phyloP scores from a whole-genome alignment of 1,140 invertebrate species.

The Scaptomyza montana region DNA sequence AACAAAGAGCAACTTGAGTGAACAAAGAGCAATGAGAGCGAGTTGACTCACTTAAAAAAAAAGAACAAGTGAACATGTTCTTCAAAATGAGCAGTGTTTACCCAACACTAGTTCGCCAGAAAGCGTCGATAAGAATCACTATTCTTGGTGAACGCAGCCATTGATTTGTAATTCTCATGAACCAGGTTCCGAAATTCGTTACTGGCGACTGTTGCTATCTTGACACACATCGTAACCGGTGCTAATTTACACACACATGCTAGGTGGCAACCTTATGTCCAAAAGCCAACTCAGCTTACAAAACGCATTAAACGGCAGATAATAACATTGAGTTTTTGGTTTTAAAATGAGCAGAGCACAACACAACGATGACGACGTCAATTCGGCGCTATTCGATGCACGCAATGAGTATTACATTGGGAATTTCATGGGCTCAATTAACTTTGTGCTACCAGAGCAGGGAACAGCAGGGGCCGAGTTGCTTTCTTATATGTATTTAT shows the following conservation, averaged over 20 bases:
- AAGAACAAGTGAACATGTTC: no score
- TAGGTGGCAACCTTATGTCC: conserved; percentile 19
- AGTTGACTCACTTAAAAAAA: no score
- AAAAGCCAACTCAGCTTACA: conserved; percentile 69
- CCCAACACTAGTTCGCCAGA: no score
- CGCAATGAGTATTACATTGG: conserved; percentile 82
- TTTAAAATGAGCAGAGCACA: conserved; percentile 62
- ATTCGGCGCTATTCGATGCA: conserved; percentile 76
- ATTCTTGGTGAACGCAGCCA: no score
- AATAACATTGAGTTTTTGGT: neutral
- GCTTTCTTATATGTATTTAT: conserved; percentile 80
- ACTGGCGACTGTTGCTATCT: no score
- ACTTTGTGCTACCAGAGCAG: conserved; percentile 79
- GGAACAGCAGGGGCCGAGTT: conserved; percentile 71
- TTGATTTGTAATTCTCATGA: no score
- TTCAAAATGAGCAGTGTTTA: no score
- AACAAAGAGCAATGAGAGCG: no score
- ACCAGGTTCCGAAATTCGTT: no score
- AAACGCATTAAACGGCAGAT: conserved; percentile 32
- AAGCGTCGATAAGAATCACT: no score
- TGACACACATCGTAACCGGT: no score
- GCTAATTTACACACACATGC: neutral
- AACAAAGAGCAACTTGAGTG: no score
- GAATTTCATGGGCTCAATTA: conserved; percentile 83
- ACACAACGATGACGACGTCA: conserved; percentile 77